Evolutionary conservation across 2,797 vertebrate genomes (phyloP).

Genomic region (Fistularia commersonii): DNA sequence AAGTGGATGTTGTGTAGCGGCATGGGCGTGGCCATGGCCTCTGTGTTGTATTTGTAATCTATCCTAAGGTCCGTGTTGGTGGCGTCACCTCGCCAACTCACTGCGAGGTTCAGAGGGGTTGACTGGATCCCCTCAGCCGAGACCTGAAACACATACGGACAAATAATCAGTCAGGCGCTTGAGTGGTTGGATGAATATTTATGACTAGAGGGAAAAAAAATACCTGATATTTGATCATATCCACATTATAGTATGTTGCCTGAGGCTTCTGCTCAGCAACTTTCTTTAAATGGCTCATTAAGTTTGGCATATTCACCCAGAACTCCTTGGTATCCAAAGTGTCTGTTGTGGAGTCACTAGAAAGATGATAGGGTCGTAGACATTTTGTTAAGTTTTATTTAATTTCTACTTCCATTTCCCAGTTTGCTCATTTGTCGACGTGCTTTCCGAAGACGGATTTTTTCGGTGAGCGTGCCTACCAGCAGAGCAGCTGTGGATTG

Average conservation of each 20-base stretch:
- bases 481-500: slow-evolving; percentile 97
- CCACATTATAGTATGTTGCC: slow-evolving; percentile 98
- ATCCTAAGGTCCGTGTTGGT: slow-evolving; percentile 92
- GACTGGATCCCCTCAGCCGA: slow-evolving; percentile 92
- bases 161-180: neutral
- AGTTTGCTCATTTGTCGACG: neutral
- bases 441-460: neutral
- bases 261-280: slow-evolving; percentile 98
- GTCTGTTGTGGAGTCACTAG: slow-evolving; percentile 82
- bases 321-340: slow-evolving; percentile 87
- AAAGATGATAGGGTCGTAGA: neutral
- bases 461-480: slow-evolving; percentile 68
- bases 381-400: neutral
- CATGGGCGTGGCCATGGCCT: slow-evolving; percentile 85
- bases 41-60: slow-evolving; percentile 95
- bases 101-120: slow-evolving; percentile 92
- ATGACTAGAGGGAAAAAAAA: neutral
- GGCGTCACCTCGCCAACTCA: slow-evolving; percentile 92
- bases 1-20: slow-evolving; percentile 96
- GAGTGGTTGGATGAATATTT: neutral
- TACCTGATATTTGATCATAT: slow-evolving; percentile 98
- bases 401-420: too few relatives aligned
- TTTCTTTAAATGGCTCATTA: slow-evolving; percentile 95
- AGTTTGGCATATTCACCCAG: slow-evolving; percentile 98
- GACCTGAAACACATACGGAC: slow-evolving; percentile 76